Base-by-base conservation (phyloP, 2,888 invertebrate genomes). In the Spatulosminthurus flaviceps region DNA sequence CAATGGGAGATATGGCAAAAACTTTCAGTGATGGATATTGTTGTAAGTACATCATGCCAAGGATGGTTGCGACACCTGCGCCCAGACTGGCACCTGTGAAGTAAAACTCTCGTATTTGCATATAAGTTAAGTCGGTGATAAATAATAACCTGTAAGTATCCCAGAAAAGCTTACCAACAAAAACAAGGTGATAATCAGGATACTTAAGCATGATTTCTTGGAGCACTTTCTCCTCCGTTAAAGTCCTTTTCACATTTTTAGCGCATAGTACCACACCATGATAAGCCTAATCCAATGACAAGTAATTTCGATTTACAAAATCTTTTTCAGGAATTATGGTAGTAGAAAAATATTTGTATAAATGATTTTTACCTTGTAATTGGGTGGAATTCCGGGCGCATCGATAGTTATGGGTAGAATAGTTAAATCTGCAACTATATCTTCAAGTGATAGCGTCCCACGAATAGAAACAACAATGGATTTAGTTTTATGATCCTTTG, bases 1-100 rank as follows among this genome's bases (percentile, higher is more conserved):
- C 95, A 87, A 96, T 95, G 41, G 95, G 95, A 43, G 95, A 92
- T 88, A 93, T 96, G 5, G 95, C 93, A 87, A 92, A 96, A 74
- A 96, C 95, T 87, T 92, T 92, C n/a, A 96, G 89, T 86, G 92
- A 90, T 60, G 95, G 94, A 88, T 94, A 95, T 82, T 91, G 90
- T 24, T 93, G 92, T 84, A 93, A 91, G 85, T 96, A 89, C 85
- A 95, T 91, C 85, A 95, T 89, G 13, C 94, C 93, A 80, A 96
- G 90, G 82, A 96, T 51, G 16, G 94, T 92, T 81, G 94, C 94
- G 64, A 95, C 92, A 29, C 96, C 96, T 16, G 95, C 96, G 11
- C 96, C 97, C 72, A 96, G 89, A 88, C 95, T 96, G 89, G 96
- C 96, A 83, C 96, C 94, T 91, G 87, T 9, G 86, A 82, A 41